Evolutionary conservation across 2,888 invertebrate genomes (phyloP).

Genomic region (Autographa gamma): DNA sequence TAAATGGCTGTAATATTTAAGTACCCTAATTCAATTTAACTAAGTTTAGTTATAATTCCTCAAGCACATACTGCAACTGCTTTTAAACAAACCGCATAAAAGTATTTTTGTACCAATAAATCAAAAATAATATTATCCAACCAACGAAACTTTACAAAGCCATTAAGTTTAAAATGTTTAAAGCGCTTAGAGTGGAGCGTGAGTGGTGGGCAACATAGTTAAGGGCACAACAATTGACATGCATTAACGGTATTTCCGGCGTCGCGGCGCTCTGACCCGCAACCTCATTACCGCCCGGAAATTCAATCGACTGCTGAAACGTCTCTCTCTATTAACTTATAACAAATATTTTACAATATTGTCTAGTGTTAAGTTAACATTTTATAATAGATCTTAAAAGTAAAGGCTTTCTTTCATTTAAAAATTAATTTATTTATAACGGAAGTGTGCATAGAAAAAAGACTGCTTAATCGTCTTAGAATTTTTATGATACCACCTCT

Average conservation of each 20-base stretch:
- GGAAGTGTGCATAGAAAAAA: too few relatives aligned
- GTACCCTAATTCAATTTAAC: too few relatives aligned
- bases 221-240: slow-evolving; percentile 86
- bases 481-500: too few relatives aligned
- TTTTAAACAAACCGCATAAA: too few relatives aligned
- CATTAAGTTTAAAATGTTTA: slow-evolving; percentile 25
- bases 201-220: slow-evolving; percentile 69
- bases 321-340: slow-evolving; percentile 59
- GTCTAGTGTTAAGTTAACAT: neutral
- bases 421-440: too few relatives aligned
- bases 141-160: neutral
- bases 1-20: too few relatives aligned
- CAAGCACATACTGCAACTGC: too few relatives aligned
- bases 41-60: too few relatives aligned
- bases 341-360: slow-evolving; percentile 36
- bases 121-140: neutral
- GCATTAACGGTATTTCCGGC: slow-evolving; percentile 86
- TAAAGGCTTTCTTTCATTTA: too few relatives aligned
- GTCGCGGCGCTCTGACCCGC: slow-evolving; percentile 76
- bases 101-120: too few relatives aligned
- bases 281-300: slow-evolving; percentile 84
- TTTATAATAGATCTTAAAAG: neutral
- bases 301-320: slow-evolving; percentile 83
- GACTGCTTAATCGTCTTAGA: too few relatives aligned
- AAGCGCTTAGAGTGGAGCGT: slow-evolving; percentile 25